Base-by-base conservation (phyloP, 2,113 vertebrate genomes). In the Tenrec ecaudatus region DNA sequence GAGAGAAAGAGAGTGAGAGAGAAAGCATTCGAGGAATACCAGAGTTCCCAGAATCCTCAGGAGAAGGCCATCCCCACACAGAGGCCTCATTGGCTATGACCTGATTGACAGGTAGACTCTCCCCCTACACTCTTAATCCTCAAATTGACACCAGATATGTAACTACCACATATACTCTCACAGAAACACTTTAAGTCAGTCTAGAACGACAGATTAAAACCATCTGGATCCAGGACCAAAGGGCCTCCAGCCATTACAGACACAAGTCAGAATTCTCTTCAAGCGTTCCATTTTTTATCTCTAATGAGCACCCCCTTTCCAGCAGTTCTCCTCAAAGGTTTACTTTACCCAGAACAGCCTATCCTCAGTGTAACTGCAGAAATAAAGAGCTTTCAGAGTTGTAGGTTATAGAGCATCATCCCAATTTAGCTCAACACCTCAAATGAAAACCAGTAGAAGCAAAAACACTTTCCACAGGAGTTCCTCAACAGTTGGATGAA, bases 381-480 rank as follows among this genome's bases (percentile, higher is more conserved):
- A n/a, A 53, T 53, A 31, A 89, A 78, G 31, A 58, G 1, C 57
- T 90, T 91, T 27, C 29, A 22, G 75, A 40, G 68, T 79, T 84
- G 2, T 15, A 40, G 23, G 33, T 81, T 75, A 27, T 36, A 25
- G 76, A 82, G 58, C 36, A 76, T 83, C 20, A 58, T 3, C 22
- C 27, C 81, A 66, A 33, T 7, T 93, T 89, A 22, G 77, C 33
- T 83, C 66, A 84, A 83, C 38, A 83, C 38, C 88, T 80, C 38
- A 78, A 23, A 90, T 16, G 64, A 78, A 69, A 0, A 14, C 6
- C n/a, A 68, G 23, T 0, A 0, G 47, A 81, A 88, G 60, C 77
- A 68, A 36, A 7, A 22, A 91, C 38, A 73, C 68, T 79, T 95
- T 82, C 90, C 14, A 58, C n/a, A 1, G 31, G 84, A 91, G 38